Evolutionary conservation across 2,797 vertebrate species (phyloP).

Genomic region (Florisuga fusca): DNA sequence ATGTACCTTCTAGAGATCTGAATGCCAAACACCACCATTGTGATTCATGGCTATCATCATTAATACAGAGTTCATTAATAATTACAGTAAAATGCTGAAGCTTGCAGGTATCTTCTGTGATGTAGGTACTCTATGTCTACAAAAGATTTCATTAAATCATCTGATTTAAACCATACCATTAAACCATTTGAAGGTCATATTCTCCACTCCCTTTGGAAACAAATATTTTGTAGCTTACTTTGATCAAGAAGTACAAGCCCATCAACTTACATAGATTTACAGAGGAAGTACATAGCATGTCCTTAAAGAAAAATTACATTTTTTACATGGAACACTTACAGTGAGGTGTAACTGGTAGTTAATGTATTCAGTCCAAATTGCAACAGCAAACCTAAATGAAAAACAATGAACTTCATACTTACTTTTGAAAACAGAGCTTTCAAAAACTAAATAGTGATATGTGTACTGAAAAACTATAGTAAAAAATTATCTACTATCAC

Average conservation of each 20-base stretch:
- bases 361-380: neutral
- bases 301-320: neutral
- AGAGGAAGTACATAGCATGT: neutral
- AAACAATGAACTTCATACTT: constrained; percentile 14
- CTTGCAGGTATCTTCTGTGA: neutral
- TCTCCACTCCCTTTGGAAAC: neutral
- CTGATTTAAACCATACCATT: neutral
- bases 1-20: neutral
- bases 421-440: neutral
- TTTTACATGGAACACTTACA: neutral
- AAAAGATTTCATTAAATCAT: neutral
- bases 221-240: neutral
- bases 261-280: neutral
- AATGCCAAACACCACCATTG: neutral
- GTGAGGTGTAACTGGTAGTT: neutral
- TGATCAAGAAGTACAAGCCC: neutral
- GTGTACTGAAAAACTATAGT: neutral
- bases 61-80: neutral
- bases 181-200: neutral
- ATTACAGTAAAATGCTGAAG: neutral
- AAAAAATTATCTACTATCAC: neutral
- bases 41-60: neutral
- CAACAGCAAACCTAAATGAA: neutral
- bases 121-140: neutral
- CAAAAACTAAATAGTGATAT: neutral